Evolutionary conservation across 2,113 vertebrate genomes (phyloP).

Genomic region (Antidorcas marsupialis): DNA sequence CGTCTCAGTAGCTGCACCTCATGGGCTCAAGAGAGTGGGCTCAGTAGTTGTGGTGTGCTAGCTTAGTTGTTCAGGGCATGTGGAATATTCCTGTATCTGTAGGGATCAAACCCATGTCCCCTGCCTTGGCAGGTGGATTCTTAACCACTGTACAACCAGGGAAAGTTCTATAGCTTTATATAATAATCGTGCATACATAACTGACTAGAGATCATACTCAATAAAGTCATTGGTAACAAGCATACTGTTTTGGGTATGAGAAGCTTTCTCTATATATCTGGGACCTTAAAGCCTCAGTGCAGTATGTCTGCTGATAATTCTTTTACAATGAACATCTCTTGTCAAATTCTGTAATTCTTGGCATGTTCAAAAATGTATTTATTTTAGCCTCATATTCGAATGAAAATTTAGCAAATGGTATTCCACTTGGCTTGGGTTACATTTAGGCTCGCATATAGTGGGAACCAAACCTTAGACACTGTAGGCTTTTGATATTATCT

Average conservation of each 20-base stretch:
- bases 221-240: neutral
- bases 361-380: neutral
- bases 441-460: neutral
- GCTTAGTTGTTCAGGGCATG: neutral
- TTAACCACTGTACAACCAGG: neutral
- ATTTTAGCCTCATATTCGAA: neutral
- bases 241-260: neutral
- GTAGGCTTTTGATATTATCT: neutral
- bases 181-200: neutral
- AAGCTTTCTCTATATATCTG: neutral
- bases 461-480: neutral
- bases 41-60: neutral
- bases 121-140: neutral
- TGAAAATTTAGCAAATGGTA: neutral
- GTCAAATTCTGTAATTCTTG: neutral
- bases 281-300: neutral
- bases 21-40: rapidly evolving
- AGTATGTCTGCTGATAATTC: neutral
- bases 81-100: neutral
- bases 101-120: neutral
- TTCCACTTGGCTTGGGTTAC: neutral
- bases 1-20: neutral
- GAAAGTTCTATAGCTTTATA: neutral
- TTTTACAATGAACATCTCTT: neutral
- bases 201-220: neutral